These are phyloP conservation scores for Zapornia atra DNA, from an alignment of 2,113 vertebrate genomes.

Conservation along the genomic window DNA sequence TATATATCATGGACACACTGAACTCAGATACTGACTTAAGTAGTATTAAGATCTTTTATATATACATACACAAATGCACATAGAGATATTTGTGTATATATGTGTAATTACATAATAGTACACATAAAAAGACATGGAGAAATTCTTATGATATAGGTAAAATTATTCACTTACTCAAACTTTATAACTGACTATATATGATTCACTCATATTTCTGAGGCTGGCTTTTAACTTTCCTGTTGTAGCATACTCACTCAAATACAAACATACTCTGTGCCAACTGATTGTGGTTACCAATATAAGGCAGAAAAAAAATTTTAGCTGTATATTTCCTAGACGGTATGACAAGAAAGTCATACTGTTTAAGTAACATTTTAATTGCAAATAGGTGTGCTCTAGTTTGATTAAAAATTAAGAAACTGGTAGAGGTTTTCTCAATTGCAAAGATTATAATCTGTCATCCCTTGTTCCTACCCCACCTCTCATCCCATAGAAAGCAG, in stretches of 20 bases:
- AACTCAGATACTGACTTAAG: background rate
- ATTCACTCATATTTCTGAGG: background rate
- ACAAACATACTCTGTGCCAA: background rate
- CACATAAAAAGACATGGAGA: rapidly evolving
- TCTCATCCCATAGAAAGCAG: background rate
- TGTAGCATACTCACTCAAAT: background rate
- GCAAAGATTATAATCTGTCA: background rate
- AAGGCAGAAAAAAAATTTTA: background rate
- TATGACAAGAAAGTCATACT: background rate
- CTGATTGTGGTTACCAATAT: background rate
- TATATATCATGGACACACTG: background rate
- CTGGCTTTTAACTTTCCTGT: background rate
- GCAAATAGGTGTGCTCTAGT: background rate
- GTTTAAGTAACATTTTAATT: background rate
- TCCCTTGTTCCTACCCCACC: background rate
- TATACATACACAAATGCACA: rapidly evolving
- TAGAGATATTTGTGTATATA: background rate
- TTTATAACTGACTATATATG: background rate
- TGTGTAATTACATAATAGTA: background rate
- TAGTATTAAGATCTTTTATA: background rate
- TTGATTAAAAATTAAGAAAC: background rate
- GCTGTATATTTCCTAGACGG: background rate
- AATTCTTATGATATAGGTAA: background rate
- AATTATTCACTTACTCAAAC: background rate
- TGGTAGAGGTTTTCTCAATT: background rate